These are phyloP conservation scores for Drosophila pachea DNA, from an alignment of 1,140 invertebrate genomes.

Conservation along the genomic window DNA sequence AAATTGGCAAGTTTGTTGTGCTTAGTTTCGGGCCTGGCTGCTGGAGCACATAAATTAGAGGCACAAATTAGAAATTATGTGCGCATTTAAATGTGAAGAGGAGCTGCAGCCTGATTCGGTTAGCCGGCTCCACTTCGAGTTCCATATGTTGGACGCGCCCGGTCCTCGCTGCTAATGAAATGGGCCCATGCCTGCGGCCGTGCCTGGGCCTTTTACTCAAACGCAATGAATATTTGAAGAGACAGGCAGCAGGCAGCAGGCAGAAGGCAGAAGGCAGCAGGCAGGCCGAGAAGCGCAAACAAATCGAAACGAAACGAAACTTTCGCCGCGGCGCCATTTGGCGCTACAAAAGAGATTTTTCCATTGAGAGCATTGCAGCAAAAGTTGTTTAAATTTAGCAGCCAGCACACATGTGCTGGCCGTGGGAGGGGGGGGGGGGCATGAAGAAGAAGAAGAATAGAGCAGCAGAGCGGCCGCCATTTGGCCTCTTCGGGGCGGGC, in stretches of 20 bases:
- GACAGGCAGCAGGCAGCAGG: constrained; percentile 24
- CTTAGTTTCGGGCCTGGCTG: constrained; percentile 68
- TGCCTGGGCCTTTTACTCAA: constrained; percentile 65
- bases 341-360: constrained; percentile 76
- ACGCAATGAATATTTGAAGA: constrained; percentile 77
- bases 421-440: constrained; percentile 46
- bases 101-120: constrained; percentile 28
- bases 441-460: constrained; percentile 17
- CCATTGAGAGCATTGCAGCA: constrained; percentile 68
- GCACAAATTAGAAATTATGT: constrained; percentile 79
- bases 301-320: constrained; percentile 53
- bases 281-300: constrained; percentile 15
- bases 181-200: constrained; percentile 23
- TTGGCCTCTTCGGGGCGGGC: constrained; percentile 39
- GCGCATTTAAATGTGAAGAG: constrained; percentile 78
- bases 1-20: constrained; percentile 77
- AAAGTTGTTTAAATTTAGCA: constrained; percentile 73
- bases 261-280: constrained; percentile 12
- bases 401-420: constrained; percentile 56
- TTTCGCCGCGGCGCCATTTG: constrained; percentile 73
- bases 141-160: constrained; percentile 42
- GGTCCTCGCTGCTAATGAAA: constrained; percentile 46
- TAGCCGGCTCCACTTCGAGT: constrained; percentile 3
- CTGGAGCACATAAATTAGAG: constrained; percentile 73
- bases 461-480: constrained; percentile 30